Evolutionary conservation across 2,113 vertebrate species (phyloP).

Genomic region (Zosterops borbonicus): DNA sequence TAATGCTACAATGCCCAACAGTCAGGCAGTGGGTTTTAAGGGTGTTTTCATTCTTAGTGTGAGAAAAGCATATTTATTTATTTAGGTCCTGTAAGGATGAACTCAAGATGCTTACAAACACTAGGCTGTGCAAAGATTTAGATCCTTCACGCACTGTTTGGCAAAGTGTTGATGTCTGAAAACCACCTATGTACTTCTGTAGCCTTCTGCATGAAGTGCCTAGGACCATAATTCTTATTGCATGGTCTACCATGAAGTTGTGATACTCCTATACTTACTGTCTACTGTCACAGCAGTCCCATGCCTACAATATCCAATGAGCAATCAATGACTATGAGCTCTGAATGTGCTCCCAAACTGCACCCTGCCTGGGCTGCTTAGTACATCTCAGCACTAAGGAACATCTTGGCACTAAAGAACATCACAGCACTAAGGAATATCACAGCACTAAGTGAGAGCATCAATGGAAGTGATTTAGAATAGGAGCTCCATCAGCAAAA

Average conservation of each 20-base stretch:
- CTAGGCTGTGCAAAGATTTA: neutral
- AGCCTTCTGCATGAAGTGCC: neutral
- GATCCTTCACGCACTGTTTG: neutral
- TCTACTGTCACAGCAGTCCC: neutral
- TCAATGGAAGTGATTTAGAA: rapidly evolving
- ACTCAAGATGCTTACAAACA: neutral
- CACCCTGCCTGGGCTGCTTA: neutral
- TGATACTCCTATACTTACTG: neutral
- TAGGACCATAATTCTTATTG: neutral
- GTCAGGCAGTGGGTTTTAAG: neutral
- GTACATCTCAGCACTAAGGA: neutral
- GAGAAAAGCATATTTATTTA: neutral
- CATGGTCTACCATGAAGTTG: neutral
- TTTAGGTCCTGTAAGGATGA: neutral
- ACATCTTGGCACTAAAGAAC: neutral
- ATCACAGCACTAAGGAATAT: no score
- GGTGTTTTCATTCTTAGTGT: neutral
- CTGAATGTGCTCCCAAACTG: rapidly evolving
- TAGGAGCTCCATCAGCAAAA: neutral
- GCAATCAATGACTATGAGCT: neutral
- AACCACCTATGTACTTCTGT: neutral
- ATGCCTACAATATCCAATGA: neutral
- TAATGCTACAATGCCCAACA: neutral
- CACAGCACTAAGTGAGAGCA: neutral
- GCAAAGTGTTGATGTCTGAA: neutral